Evolutionary conservation across 1,140 invertebrate genomes (phyloP), one percentile per base, ranked within the genome.

Genomic region (Branchinecta lynchi): DNA sequence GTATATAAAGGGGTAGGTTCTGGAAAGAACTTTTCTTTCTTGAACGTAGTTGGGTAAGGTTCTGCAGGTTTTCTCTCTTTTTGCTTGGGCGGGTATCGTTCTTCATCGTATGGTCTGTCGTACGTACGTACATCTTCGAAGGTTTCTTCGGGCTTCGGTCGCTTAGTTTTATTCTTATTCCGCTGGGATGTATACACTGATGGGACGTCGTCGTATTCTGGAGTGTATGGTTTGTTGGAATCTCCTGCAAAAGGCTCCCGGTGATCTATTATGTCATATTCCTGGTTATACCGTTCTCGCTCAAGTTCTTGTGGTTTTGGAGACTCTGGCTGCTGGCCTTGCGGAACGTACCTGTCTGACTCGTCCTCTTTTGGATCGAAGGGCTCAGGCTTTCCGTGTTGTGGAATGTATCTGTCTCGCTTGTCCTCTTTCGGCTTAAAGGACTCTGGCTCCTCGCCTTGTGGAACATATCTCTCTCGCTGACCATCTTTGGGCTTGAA

Each of bases 391-490:
- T 32, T 32, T 5, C 9, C 43, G 15, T 32, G n/a, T 15, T 43
- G 45, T n/a, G n/a, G 17, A 8, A 44, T 7, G 21, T 43, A 44
- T 21, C 10, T 43, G n/a, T 21, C 17, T 67, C 66, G 15, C 32
- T 65, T 20, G 44, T 46, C 20, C 15, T 51, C 51, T 44, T 60
- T 43, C 7, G 65, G 44, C 15, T 70, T 65, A 20, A 12, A 10
- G 20, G 65, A 70, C n/a, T 17, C 44, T n/a, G 65, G n/a, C 32
- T 15, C 51, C 43, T 69, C 20, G 66, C 45, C 17, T 43, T 67
- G 43, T 0, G 17, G n/a, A 10, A 3, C 45, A 44, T 43, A 43
- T 12, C 15, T 43, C 8, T 70, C 21, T n/a, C 32, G 10, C 20
- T 65, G 46, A 10, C 44, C 44, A 43, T n/a, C 43, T 21, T 69